A percentile compares a stretch with the other conserved stretches of the same genome.
Conservation (phyloP, 2,888 invertebrate genomes). For the Diaperis boleti region DNA sequence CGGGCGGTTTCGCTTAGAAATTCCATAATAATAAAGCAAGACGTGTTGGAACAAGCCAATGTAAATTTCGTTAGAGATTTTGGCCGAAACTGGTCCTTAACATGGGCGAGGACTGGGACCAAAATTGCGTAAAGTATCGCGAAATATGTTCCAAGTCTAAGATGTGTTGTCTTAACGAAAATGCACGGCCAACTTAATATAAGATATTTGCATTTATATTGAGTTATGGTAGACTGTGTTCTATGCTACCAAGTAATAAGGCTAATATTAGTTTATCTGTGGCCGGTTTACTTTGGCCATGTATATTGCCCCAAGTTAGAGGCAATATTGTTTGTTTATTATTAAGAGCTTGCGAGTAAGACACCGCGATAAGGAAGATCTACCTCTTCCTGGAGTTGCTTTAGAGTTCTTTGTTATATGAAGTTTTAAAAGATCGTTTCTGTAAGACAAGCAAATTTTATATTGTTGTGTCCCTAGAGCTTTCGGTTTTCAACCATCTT, state of each 20-base stretch:
- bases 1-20: constrained; percentile 39
- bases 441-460: too few relatives aligned
- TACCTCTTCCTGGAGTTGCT: too few relatives aligned
- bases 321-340: constrained; percentile 64
- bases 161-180: constrained; percentile 65
- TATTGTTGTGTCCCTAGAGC: too few relatives aligned
- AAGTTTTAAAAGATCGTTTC: too few relatives aligned
- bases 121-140: constrained; percentile 4
- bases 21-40: constrained; percentile 51
- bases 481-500: too few relatives aligned
- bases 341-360: constrained; percentile 19
- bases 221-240: constrained; percentile 62
- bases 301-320: constrained; percentile 62
- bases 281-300: constrained; percentile 63
- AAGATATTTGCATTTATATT: constrained; percentile 67
- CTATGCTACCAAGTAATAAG: constrained; percentile 61
- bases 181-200: constrained; percentile 65
- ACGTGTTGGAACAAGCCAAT: constrained; percentile 48
- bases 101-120: constrained; percentile 24
- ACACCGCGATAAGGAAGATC: constrained; percentile 5
- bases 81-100: constrained; percentile 37
- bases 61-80: constrained; percentile 43
- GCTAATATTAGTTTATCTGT: constrained; percentile 66
- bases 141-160: constrained; percentile 54
- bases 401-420: too few relatives aligned